phyloP scores from a whole-genome alignment of 2,888 invertebrate genomes.

The Camptogramma bilineatum region DNA sequence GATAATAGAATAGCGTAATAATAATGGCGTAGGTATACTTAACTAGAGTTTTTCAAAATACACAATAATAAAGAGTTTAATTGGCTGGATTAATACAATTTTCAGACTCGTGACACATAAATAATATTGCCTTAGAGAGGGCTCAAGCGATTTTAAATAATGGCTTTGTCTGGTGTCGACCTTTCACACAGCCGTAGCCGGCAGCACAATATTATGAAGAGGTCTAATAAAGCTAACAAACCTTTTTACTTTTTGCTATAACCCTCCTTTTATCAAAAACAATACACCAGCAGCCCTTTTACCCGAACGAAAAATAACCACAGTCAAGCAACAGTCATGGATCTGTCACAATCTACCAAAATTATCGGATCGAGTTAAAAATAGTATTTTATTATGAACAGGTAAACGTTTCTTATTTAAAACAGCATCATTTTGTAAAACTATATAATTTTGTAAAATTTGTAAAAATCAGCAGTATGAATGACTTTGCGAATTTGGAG shows the following conservation, averaged over 20 bases:
- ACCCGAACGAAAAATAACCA: slow-evolving; percentile 31
- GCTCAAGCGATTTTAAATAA: slow-evolving; percentile 6
- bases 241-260: slow-evolving; percentile 15
- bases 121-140: slow-evolving; percentile 2
- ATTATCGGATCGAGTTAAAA: slow-evolving; percentile 59
- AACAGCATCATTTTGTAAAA: slow-evolving; percentile 37
- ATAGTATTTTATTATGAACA: slow-evolving; percentile 56
- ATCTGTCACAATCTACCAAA: slow-evolving; percentile 61
- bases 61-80: not conserved
- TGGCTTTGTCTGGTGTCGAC: slow-evolving; percentile 16
- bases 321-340: slow-evolving; percentile 43
- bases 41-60: not conserved
- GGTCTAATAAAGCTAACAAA: slow-evolving; percentile 19
- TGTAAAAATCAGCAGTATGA: slow-evolving; percentile 64
- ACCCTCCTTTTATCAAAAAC: slow-evolving; percentile 16
- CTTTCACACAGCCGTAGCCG: slow-evolving; percentile 8
- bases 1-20: too few relatives aligned
- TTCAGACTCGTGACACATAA: slow-evolving; percentile 1
- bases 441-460: slow-evolving; percentile 12
- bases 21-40: too few relatives aligned
- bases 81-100: not conserved
- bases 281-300: slow-evolving; percentile 16
- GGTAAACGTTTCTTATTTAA: slow-evolving; percentile 48
- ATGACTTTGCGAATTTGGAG: slow-evolving; percentile 74
- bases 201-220: slow-evolving; percentile 16